Percentiles rank a stretch among this genome's conserved stretches.
Conservation (phyloP, 2,888 invertebrate genomes). For the Lacanobia oleracea region DNA sequence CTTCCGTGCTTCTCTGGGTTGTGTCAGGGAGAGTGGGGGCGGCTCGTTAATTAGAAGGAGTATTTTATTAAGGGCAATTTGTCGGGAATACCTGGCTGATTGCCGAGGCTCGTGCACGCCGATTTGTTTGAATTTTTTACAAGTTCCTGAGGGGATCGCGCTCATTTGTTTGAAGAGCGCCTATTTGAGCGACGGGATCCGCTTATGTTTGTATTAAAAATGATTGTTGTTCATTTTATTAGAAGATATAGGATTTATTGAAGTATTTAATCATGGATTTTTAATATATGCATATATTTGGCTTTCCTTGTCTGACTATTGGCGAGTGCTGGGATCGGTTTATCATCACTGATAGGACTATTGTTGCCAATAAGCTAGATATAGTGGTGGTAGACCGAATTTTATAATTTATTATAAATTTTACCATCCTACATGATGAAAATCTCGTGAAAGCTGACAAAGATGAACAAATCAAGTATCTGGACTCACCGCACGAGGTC, state of each 20-base stretch:
- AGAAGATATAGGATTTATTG: neutral
- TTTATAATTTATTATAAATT: too few species aligned
- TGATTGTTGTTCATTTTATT: neutral
- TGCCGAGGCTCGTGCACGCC: conserved; percentile 73
- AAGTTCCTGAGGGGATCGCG: conserved; percentile 63
- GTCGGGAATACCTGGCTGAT: conserved; percentile 86
- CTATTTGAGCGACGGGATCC: conserved; percentile 43
- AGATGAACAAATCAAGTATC: too few species aligned
- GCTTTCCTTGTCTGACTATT: too few species aligned
- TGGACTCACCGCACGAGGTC: too few species aligned
- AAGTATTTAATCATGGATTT: neutral
- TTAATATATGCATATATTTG: too few species aligned
- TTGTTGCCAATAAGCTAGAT: neutral
- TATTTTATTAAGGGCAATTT: conserved; percentile 89
- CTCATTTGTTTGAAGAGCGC: conserved; percentile 63
- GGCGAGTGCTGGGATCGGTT: neutral
- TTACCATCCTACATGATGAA: too few species aligned
- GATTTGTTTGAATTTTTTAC: conserved; percentile 76
- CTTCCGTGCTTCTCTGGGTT: neutral
- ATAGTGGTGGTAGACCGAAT: too few species aligned
- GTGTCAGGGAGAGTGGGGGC: conserved; percentile 40
- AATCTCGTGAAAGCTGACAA: too few species aligned
- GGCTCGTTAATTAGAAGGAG: conserved; percentile 86
- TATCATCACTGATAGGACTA: neutral
- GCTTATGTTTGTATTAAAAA: conserved; percentile 28